Base-by-base conservation (phyloP, 2,113 vertebrate species). In the Macquaria ambigua region DNA sequence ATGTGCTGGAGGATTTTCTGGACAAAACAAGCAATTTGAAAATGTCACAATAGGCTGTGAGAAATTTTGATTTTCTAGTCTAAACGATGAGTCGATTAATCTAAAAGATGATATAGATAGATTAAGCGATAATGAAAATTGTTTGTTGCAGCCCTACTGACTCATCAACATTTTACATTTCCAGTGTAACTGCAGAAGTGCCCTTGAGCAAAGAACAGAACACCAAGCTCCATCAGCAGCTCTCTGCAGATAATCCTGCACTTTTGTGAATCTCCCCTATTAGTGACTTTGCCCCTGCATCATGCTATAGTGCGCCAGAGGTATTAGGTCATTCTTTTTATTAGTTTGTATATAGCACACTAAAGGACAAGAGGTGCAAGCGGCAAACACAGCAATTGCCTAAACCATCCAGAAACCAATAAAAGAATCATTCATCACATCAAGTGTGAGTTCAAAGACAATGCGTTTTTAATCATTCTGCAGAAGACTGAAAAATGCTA, bases 401-500 rank as follows among this genome's bases (percentile, higher is more conserved):
- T 16, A 18, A 69, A 68, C 9, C 48, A 25, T 75, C 37, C 18
- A 8, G 23, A 66, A 79, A 68, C 20, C 15, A n/a, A 16, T 6
- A 21, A 20, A 53, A 48, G 41, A 62, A 62, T 46, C 20, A 64
- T 28, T 74, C 6, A 64, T 78, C 41, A 58, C 43, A 79, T 16
- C n/a, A 69, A 52, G 37, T 23, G 46, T 1, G 20, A 73, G 78
- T 68, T 84, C 64, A 84, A 34, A 70, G 39, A 74, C 46, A 81
- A 72, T 74, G 28, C 20, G 25, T 20, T 76, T 85, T 83, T 83
- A 85, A 88, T 81, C 81, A 75, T 48, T 82, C n/a, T 82, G 31
- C 50, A 64, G 53, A 4, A 18, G 21, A 82, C 20, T 48, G 66
- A 84, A 73, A 82, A 79, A 81, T 62, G 63, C n/a, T 37, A 21